Evolutionary conservation across 1,140 invertebrate genomes (phyloP).

Genomic region (Zaprionus gabonicus): DNA sequence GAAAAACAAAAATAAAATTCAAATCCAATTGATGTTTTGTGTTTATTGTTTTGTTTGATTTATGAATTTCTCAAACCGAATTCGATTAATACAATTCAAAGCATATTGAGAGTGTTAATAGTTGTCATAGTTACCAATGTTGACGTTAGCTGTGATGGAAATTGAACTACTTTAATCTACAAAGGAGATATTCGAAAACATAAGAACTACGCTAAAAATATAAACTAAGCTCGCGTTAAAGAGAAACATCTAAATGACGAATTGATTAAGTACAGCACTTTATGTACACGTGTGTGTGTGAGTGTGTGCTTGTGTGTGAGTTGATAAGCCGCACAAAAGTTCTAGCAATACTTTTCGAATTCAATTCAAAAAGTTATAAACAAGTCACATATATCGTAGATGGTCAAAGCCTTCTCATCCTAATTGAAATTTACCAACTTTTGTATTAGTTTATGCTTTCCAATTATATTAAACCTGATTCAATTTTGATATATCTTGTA

Average conservation of each 20-base stretch:
- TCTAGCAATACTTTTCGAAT: background rate
- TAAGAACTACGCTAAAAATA: background rate
- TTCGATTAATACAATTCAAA: slow-evolving; percentile 1
- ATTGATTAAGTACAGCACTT: no score
- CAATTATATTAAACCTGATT: background rate
- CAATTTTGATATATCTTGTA: no score
- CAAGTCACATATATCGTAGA: background rate
- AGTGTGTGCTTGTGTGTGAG: background rate
- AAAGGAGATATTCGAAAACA: slow-evolving; percentile 19
- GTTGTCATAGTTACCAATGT: slow-evolving; percentile 52
- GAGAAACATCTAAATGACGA: background rate
- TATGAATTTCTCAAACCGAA: background rate
- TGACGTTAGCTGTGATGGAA: slow-evolving; percentile 75
- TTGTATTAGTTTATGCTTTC: background rate
- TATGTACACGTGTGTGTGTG: background rate
- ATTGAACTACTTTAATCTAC: slow-evolving; percentile 48
- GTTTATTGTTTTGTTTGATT: slow-evolving; percentile 27
- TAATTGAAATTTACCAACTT: background rate
- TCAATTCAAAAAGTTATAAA: background rate
- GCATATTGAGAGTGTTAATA: slow-evolving; percentile 32
- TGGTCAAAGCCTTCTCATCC: background rate
- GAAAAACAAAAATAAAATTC: slow-evolving; percentile 4
- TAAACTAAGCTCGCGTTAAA: background rate
- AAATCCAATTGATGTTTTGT: slow-evolving; percentile 22
- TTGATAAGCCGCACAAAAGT: background rate